Base-by-base conservation (phyloP, 2,888 invertebrate genomes). In the Dugesia japonica region DNA sequence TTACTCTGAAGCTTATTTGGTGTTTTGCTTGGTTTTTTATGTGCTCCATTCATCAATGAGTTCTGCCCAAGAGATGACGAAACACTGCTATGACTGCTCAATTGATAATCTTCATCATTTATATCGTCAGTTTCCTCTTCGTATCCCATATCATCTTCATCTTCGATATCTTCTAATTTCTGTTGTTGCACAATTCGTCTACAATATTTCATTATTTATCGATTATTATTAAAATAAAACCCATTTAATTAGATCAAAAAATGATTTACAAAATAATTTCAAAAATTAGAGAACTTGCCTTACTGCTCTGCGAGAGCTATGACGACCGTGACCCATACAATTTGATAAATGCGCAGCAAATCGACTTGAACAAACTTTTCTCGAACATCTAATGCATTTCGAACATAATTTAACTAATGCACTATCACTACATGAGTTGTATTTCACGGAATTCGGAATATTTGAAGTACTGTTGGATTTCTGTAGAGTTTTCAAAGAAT, bases 311-410 rank as follows among this genome's bases (percentile, higher is more conserved):
- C 76, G 7, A 15, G 76, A 76, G 31, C 76, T 76, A 31, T 76
- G 73, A 31, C 76, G 26, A 17, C 76, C 76, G 9, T 74, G 31
- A 26, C 76, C 76, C 76, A 76, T 76, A 74, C 76, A 76, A 26
- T 76, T 76, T 4, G 76, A 76, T 7, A 76, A 31, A 76, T 76
- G 76, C 7, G 76, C 73, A 15, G 76, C 76, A 31, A 74, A 76
- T 7, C 76, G 72, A 28, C 73, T 71, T 1, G 76, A 73, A 20
- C 73, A 73, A 27, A 76, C 76, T 33, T 76, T 76, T 26, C 73
- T 26, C 9, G 28, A 27, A 31, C 76, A 76, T 26, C 71, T 23
- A 13, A 76, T 71, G 26, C 76, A 76, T 56, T 56, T 56, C 7
- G 56, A 56, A 23, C 56, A 56, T 4, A 56, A 4, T 56, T 56